A percentile compares a stretch with the other conserved stretches of the same genome.
phyloP scores from a whole-genome alignment of 2,797 vertebrate genomes.

The Cyclura pinguis region DNA sequence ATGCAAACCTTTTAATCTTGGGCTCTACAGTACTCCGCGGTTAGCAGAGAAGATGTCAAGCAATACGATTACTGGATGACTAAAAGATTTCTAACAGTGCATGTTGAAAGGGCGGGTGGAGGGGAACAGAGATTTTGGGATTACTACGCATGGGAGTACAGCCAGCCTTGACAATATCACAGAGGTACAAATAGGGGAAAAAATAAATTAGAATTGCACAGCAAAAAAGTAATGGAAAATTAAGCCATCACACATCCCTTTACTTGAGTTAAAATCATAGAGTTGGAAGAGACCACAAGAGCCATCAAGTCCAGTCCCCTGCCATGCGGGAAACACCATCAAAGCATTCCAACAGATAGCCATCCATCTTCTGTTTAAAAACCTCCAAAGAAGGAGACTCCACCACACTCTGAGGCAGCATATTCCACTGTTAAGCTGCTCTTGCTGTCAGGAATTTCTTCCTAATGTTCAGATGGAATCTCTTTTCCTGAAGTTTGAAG shows the following conservation, averaged over 20 bases:
- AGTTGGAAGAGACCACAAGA: too few species aligned
- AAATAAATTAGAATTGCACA: not conserved
- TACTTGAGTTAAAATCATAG: too few species aligned
- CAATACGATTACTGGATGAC: not conserved
- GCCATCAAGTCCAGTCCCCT: too few species aligned
- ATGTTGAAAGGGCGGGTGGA: not conserved
- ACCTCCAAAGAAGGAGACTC: too few species aligned
- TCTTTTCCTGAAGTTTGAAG: too few species aligned
- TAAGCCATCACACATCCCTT: not conserved
- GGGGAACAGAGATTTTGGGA: not conserved
- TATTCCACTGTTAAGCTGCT: too few species aligned
- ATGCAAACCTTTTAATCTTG: conserved; percentile 31
- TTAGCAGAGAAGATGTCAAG: conserved; percentile 37
- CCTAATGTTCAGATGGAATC: too few species aligned
- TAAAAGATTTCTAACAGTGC: not conserved
- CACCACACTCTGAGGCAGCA: too few species aligned
- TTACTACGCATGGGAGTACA: not conserved
- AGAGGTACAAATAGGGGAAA: not conserved
- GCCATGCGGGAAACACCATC: too few species aligned
- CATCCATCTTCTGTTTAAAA: too few species aligned
- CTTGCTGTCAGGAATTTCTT: too few species aligned
- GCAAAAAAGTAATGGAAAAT: not conserved
- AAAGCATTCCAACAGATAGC: too few species aligned
- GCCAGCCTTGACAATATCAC: not conserved
- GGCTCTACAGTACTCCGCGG: not conserved